Conservation (phyloP, 2,113 vertebrate species). For the Pygathrix nemaeus region DNA sequence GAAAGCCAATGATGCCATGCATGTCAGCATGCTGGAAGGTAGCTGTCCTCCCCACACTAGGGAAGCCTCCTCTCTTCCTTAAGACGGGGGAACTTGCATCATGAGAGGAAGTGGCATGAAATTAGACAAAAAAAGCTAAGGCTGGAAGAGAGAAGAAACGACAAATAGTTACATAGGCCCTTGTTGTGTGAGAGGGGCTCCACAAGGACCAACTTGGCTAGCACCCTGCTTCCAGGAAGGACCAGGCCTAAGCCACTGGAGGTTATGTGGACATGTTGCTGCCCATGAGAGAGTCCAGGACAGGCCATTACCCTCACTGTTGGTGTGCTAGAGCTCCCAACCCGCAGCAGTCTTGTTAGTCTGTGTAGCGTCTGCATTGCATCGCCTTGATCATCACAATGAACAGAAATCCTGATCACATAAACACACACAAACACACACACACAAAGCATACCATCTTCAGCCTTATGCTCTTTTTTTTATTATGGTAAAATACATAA, state of each 20-base stretch:
- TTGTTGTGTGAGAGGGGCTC: neutral
- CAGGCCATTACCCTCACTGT: neutral
- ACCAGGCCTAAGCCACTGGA: neutral
- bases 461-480: neutral
- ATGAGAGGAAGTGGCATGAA: neutral
- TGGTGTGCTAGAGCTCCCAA: neutral
- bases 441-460: neutral
- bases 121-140: neutral
- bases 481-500: constrained; percentile 6
- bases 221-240: neutral
- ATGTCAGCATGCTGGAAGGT: constrained; percentile 99
- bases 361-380: neutral
- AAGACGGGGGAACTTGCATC: neutral
- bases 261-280: neutral
- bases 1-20: constrained; percentile 99
- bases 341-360: neutral
- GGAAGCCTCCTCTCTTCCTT: neutral
- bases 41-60: constrained; percentile 35
- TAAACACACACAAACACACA: neutral
- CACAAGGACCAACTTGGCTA: neutral
- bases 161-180: no score
- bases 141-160: neutral
- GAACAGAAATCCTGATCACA: neutral
- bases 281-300: neutral
- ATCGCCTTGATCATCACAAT: neutral